Evolutionary conservation across 2,888 invertebrate genomes (phyloP), one percentile per base, ranked within the genome.

Genomic region (Osmoderma eremita): DNA sequence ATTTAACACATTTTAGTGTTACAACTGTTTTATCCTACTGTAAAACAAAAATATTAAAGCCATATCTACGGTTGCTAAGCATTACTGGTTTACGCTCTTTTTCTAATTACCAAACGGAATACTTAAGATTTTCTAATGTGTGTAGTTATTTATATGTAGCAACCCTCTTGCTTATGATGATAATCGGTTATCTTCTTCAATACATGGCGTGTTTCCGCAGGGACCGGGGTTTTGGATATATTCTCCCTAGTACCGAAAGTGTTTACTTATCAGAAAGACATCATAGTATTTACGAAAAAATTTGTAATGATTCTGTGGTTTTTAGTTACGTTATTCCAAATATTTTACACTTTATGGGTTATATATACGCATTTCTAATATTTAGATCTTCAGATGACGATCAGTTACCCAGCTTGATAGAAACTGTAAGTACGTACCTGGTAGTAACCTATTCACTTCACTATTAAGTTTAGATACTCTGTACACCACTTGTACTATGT

Each of bases 321-420:
- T 91, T 92, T 74, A 90, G 89, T 36, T 93, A 91, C 76, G 83
- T 92, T 17, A 86, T 92, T 53, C 93, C 94, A 2, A 90, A 90
- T 80, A 73, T 87, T 58, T 81, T 94, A 24, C 92, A 93, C 81
- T 86, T 93, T 64, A 71, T 85, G 50, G 92, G 91, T 12, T 94
- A 91, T 77, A 74, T 91, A 13, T 90, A 92, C 71, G 90, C 92
- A 0, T 84, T 93, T 63, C 88, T 90, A 76, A 83, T 92, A 58
- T 91, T 92, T 78, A 85, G 93, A 74, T 86, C 90, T 71, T 88
- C 90, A 36, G 92, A 93, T 78, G 92, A 92, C 77, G 93, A 94
- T 78, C 93, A 93, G 75, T 80, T 94, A 61, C 92, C 92, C 75
- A 91, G 91, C 83, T 84, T 94, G 56, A 92, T 93, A 88, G 94